phyloP scores from a whole-genome alignment of 2,797 vertebrate genomes.

The Periparus ater region DNA sequence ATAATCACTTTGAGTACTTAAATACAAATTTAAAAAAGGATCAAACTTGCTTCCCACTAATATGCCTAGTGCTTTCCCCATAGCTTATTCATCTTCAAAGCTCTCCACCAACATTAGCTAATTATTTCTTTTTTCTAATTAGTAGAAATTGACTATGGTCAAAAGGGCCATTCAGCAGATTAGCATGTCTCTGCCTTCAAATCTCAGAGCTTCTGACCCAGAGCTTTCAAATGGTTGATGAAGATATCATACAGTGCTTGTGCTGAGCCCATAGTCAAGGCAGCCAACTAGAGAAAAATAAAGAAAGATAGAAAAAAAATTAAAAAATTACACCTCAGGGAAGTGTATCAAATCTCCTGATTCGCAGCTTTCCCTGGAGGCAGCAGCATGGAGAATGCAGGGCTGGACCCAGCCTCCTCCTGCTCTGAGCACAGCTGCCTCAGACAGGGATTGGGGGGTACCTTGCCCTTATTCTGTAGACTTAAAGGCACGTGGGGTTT shows the following conservation, averaged over 20 bases:
- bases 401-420: not conserved
- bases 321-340: not conserved
- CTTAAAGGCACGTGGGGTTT: not conserved
- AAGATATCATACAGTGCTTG: constrained; percentile 57
- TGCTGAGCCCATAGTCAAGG: constrained; percentile 26
- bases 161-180: constrained; percentile 68
- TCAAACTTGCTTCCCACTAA: constrained; percentile 45
- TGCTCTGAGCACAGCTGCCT: not conserved
- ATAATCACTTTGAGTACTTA: constrained; percentile 54
- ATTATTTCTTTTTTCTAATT: constrained; percentile 73
- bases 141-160: constrained; percentile 73
- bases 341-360: constrained; percentile 55
- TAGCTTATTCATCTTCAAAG: constrained; percentile 60
- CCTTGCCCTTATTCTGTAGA: not conserved
- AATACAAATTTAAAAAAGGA: constrained; percentile 50
- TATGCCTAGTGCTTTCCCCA: constrained; percentile 14
- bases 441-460: not conserved
- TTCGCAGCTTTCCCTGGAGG: not conserved
- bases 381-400: constrained; percentile 4
- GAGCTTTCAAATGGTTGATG: constrained; percentile 63
- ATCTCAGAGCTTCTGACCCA: constrained; percentile 72
- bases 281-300: not conserved
- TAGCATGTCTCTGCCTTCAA: constrained; percentile 65
- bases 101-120: constrained; percentile 64
- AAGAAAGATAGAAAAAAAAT: not conserved